Evolutionary conservation across 1,140 invertebrate species (phyloP).

Genomic region (Galleria mellonella): DNA sequence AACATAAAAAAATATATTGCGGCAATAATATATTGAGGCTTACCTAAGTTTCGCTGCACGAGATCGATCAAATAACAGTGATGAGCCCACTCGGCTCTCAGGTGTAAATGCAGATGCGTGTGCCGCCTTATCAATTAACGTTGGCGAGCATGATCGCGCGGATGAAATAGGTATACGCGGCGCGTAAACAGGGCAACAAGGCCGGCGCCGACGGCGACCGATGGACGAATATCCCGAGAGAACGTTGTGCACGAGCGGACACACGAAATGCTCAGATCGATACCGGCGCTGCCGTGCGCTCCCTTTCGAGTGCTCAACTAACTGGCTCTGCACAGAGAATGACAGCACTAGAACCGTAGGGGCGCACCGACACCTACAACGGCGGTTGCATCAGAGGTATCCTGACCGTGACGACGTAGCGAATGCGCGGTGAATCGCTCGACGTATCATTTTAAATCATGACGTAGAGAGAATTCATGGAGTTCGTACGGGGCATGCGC

Average conservation of each 20-base stretch:
- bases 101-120: conserved; percentile 38
- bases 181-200: conserved; percentile 61
- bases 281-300: conserved; percentile 53
- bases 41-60: conserved; percentile 35
- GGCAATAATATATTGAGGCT: conserved; percentile 19
- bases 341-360: conserved; percentile 9
- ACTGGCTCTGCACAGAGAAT: conserved; percentile 21
- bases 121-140: conserved; percentile 52
- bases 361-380: conserved; percentile 12
- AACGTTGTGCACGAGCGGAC: conserved; percentile 57
- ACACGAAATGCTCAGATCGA: conserved; percentile 61
- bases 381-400: conserved; percentile 20
- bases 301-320: conserved; percentile 41
- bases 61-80: conserved; percentile 27
- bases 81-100: conserved; percentile 15
- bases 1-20: conserved; percentile 18
- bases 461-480: conserved; percentile 45
- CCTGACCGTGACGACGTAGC: conserved; percentile 23
- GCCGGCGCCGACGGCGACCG: conserved; percentile 66
- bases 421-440: conserved; percentile 27
- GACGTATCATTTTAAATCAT: conserved; percentile 47
- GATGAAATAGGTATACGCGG: conserved; percentile 45
- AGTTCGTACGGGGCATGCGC: conserved; percentile 50
- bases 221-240: conserved; percentile 62
- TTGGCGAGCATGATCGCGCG: conserved; percentile 55